Percentiles rank a stretch among this genome's conserved stretches.
These are phyloP conservation scores for Calameuta filiformis DNA, from an alignment of 2,888 invertebrate genomes.

Conservation along the genomic window DNA sequence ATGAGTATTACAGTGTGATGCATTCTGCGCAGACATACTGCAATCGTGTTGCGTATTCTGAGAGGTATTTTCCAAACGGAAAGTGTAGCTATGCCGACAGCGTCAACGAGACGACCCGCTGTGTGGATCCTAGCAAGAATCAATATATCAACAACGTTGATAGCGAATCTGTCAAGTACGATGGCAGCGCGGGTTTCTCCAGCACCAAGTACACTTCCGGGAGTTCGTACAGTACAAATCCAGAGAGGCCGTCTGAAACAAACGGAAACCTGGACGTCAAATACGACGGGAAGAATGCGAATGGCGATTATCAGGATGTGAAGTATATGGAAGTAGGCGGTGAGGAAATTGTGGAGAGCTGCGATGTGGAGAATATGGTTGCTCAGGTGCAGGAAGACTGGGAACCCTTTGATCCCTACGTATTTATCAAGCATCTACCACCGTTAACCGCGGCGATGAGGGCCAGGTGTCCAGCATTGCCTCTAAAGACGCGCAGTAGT, in stretches of 20 bases:
- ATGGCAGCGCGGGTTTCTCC: constrained; percentile 40
- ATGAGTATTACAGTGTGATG: constrained; percentile 58
- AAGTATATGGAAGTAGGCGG: constrained; percentile 61
- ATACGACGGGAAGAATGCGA: constrained; percentile 50
- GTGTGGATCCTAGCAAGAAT: constrained; percentile 39
- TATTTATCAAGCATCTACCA: constrained; percentile 92
- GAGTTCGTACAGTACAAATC: constrained; percentile 43
- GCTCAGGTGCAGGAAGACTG: constrained; percentile 72
- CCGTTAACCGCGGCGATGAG: constrained; percentile 83
- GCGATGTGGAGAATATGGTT: constrained; percentile 62
- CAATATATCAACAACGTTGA: constrained; percentile 35
- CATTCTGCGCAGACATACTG: constrained; percentile 52
- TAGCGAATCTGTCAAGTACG: constrained; percentile 44
- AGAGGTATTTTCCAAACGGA: constrained; percentile 48
- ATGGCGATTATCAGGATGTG: constrained; percentile 54
- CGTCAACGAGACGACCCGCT: constrained; percentile 34
- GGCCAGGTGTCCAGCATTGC: constrained; percentile 82
- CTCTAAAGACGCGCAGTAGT: constrained; percentile 90
- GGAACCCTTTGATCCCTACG: constrained; percentile 89
- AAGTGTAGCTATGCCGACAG: constrained; percentile 51
- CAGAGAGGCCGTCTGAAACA: constrained; percentile 44
- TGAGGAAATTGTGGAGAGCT: constrained; percentile 59
- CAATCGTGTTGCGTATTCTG: constrained; percentile 43
- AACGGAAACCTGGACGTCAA: constrained; percentile 54
- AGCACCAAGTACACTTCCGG: constrained; percentile 37